Evolutionary conservation across 2,797 vertebrate genomes (phyloP), one percentile per base, ranked within the genome.

Genomic region (Percopsis omiscomaycus): DNA sequence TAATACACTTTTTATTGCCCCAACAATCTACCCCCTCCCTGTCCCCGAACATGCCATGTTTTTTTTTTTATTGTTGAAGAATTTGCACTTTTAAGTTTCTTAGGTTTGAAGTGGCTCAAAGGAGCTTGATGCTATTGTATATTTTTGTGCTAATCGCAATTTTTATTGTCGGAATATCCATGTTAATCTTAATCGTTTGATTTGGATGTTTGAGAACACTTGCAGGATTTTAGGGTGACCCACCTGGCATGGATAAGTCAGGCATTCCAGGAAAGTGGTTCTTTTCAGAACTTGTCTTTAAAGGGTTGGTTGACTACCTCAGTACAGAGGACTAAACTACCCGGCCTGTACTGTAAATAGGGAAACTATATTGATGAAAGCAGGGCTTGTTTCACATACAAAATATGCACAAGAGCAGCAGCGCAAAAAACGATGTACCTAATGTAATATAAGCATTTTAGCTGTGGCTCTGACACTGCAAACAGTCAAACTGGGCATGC

Each of bases 251-350:
- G 94, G 95, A 98, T 95, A 96, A 97, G 96, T 98, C 96, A 98
- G 96, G 97, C 97, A 98, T 99, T 99, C 98, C 98, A 98, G 95
- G 91, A 98, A 97, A 96, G 95, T 98, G 95, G 97, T 99, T 99
- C 97, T 99, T 97, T 98, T 98, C 94, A 98, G 97, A 98, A 98
- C 97, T 95, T 94, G 90, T 93, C 96, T 98, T 92, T 96, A 96
- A 97, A 97, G 97, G 96, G 96, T 99, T 96, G 95, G 96, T 98
- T 97, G 96, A 98, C 96, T 98, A 99, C 96, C 98, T 99, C 98
- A 98, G 95, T 99, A 96, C 95, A 95, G 98, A 99, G 98, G 98
- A 98, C 94, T 97, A 95, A 97, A 98, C 96, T 98, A 96, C 97
- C 97, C 96, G 95, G 94, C 96, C 95, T 98, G 96, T 98, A 98